Conservation (phyloP, 2,888 invertebrate genomes). For the Dendrolimus pini region DNA sequence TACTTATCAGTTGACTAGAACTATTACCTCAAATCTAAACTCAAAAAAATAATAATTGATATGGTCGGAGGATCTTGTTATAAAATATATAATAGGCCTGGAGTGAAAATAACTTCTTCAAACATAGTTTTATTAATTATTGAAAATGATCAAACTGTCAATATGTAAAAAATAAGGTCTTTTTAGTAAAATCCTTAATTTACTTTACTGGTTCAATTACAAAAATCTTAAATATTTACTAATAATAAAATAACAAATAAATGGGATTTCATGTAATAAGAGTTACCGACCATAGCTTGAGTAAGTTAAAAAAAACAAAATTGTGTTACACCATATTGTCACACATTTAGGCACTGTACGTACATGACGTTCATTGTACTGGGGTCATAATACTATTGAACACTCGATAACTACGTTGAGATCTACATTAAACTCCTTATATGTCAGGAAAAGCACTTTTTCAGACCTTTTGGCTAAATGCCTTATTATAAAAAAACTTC, state of each 20-base stretch:
- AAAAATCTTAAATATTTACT: no score
- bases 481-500: slow-evolving; percentile 9
- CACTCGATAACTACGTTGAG: slow-evolving; percentile 49
- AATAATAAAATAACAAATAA: no score
- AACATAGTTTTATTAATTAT: no score
- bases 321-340: slow-evolving; percentile 60
- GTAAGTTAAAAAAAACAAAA: slow-evolving; percentile 23
- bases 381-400: slow-evolving; percentile 57
- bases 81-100: no score
- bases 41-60: no score
- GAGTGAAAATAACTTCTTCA: no score
- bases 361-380: slow-evolving; percentile 49
- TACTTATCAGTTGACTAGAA: neutral
- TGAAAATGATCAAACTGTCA: no score
- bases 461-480: slow-evolving; percentile 33
- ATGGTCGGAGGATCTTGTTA: no score
- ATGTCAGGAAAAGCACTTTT: slow-evolving; percentile 57
- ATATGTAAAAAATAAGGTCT: no score
- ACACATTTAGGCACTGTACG: slow-evolving; percentile 64
- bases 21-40: neutral
- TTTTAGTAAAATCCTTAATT: no score
- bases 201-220: no score
- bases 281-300: neutral
- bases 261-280: neutral
- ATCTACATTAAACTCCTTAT: slow-evolving; percentile 24